These are phyloP conservation scores for Creontiades dilutus DNA, from an alignment of 2,888 invertebrate species.

Conservation along the genomic window DNA sequence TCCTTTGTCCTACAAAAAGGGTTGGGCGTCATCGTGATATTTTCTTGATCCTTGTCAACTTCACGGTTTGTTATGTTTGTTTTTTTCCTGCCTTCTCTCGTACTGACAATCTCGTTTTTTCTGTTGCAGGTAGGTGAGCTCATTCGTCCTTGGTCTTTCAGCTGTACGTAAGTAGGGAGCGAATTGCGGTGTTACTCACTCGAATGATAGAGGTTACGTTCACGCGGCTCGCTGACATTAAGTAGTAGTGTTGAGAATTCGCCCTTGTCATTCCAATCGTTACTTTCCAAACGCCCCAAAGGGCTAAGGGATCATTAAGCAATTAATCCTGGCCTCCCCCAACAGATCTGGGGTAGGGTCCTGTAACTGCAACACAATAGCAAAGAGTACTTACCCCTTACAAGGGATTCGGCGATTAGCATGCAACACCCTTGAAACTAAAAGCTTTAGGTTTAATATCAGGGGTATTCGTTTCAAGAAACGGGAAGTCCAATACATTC, in stretches of 20 bases:
- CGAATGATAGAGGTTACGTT: slow-evolving; percentile 4
- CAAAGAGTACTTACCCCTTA: too few species aligned
- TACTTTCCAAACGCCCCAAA: too few species aligned
- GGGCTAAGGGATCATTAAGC: too few species aligned
- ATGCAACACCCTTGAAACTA: too few species aligned
- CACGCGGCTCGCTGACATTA: slow-evolving; percentile 7
- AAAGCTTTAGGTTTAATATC: too few species aligned
- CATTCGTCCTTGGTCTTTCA: slow-evolving; percentile 45
- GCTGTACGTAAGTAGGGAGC: slow-evolving; percentile 34
- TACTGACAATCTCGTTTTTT: slow-evolving; percentile 7
- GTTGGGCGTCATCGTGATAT: neutral
- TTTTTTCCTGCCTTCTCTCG: neutral
- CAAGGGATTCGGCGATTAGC: too few species aligned
- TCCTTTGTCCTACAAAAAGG: neutral
- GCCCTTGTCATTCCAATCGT: too few species aligned
- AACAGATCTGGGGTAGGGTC: too few species aligned
- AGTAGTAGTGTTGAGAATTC: neutral
- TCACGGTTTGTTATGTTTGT: neutral
- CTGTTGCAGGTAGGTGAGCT: slow-evolving; percentile 18
- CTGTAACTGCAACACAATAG: too few species aligned
- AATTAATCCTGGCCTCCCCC: too few species aligned
- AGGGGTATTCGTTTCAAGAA: too few species aligned
- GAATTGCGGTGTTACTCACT: neutral
- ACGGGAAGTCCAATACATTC: too few species aligned
- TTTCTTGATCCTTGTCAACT: slow-evolving; percentile 13